A percentile compares a stretch with the other conserved stretches of the same genome.
Evolutionary conservation across 2,113 vertebrate genomes (phyloP).

Genomic region (pig (Sus scrofa)): T2T-Sscrofa CM000815.6:117514001-117514500

Average conservation of each 20-base stretch:
- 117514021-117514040: neutral
- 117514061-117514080: too few relatives aligned
- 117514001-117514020: neutral
- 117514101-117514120: neutral
- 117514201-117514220: neutral
- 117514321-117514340: too few relatives aligned
- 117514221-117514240: neutral
- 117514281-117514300: too few relatives aligned
- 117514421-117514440: too few relatives aligned
- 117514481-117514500: neutral
- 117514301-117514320: too few relatives aligned
- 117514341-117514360: too few relatives aligned
- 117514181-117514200: neutral
- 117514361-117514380: too few relatives aligned
- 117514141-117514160: neutral
- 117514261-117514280: too few relatives aligned
- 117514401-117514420: too few relatives aligned
- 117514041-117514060: neutral
- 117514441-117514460: neutral
- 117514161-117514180: neutral
- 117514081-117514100: neutral
- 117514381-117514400: too few relatives aligned
- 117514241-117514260: too few relatives aligned
- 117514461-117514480: slow-evolving; percentile 15
- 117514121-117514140: neutral